Evolutionary conservation across 2,888 invertebrate species (phyloP).

Genomic region (Catocala fraxini): DNA sequence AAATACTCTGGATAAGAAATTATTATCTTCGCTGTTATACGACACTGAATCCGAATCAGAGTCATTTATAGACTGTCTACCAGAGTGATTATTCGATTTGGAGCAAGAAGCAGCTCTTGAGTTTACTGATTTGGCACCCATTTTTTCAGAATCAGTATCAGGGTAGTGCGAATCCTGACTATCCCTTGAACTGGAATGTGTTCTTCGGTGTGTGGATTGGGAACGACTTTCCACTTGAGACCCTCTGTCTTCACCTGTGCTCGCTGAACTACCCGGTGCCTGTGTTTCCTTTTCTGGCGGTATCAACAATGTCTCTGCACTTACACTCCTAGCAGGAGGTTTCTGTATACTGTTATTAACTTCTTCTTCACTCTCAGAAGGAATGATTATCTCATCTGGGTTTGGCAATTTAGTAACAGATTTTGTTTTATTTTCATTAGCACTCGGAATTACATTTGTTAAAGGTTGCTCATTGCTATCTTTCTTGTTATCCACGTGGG

Average conservation of each 20-base stretch:
- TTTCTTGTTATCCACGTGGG: constrained; percentile 61
- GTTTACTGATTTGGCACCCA: constrained; percentile 48
- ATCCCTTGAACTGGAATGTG: constrained; percentile 72
- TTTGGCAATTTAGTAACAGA: constrained; percentile 61
- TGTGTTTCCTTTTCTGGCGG: constrained; percentile 56
- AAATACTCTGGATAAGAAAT: constrained; percentile 78
- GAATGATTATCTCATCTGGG: constrained; percentile 77
- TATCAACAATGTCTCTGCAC: constrained; percentile 74
- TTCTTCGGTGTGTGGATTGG: constrained; percentile 61
- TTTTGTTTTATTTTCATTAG: constrained; percentile 36
- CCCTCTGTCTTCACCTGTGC: constrained; percentile 59
- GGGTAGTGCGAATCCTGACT: constrained; percentile 74
- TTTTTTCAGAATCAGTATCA: constrained; percentile 69
- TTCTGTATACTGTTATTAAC: constrained; percentile 40
- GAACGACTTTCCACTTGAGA: constrained; percentile 64
- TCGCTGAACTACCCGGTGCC: constrained; percentile 57
- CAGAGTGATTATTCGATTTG: constrained; percentile 38
- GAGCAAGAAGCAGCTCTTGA: constrained; percentile 34
- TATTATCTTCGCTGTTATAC: constrained; percentile 77
- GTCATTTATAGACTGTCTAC: constrained; percentile 59
- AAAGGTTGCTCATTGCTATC: constrained; percentile 28
- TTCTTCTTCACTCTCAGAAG: constrained; percentile 73
- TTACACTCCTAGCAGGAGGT: constrained; percentile 63
- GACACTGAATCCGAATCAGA: constrained; percentile 78
- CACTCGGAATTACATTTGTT: constrained; percentile 4